Base-by-base conservation (phyloP, 2,797 vertebrate species). In the Sebastes hubbsi region DNA sequence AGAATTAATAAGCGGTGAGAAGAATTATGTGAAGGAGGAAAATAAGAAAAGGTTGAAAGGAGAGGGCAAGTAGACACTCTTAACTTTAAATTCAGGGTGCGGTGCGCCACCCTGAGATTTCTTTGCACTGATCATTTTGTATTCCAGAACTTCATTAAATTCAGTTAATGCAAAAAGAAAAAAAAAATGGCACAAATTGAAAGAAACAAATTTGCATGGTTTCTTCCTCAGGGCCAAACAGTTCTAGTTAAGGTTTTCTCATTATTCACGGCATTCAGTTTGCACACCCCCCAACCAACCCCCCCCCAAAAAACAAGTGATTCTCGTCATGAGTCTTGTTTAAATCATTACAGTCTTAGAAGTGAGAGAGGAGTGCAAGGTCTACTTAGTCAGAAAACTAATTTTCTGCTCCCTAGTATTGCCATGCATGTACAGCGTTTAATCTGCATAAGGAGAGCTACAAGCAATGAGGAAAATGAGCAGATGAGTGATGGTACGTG, bases 201-300 rank as follows among this genome's bases (percentile, higher is more conserved):
- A 86, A 77, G 34, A 71, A 88, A 82, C 73, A 75, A 49, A 87
- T 85, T 88, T 81, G 73, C 72, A 82, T 72, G 65, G 20, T 80
- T 82, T 77, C 27, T 61, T 85, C 77, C 49, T 83, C 76, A 81
- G 70, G 80, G 82, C 69, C 74, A 89, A 86, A 92, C 77, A 80
- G 66, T 65, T 84, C 77, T 68, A 71, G 72, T 80, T 83, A 69
- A 66, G 71, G 63, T 67, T 84, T 77, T 83, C 69, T 79, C 68
- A 85, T 85, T 88, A 82, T 86, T 86, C 78, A 77, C 16, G 18
- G 36, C 71, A 84, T 79, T 80, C 65, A 73, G 58, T 60, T 78
- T 70, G 62, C 49, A 32, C 52, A 5, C n/a, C 63, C 29, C 16
- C 30, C 16, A 49, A 46, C 42, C 7, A 46, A 49, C 20, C 49